These are phyloP conservation scores for Acholoe squamosa DNA, from an alignment of 2,888 invertebrate species.

Conservation along the genomic window DNA sequence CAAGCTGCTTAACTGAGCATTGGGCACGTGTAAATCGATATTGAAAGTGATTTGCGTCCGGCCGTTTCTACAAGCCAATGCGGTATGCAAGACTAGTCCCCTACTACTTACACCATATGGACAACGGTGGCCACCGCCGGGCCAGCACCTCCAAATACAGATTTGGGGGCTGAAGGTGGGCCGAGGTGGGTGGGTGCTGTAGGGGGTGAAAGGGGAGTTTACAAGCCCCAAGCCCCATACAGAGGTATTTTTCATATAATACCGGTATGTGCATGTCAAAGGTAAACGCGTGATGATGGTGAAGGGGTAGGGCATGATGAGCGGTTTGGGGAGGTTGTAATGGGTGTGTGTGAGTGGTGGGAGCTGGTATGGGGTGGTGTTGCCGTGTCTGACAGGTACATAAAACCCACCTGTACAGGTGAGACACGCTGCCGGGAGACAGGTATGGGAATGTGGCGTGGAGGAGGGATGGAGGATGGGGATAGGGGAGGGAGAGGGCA, in stretches of 20 bases:
- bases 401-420: constrained; percentile 22
- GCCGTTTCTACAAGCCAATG: too few species aligned
- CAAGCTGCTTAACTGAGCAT: too few species aligned
- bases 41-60: too few species aligned
- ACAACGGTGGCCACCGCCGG: not conserved
- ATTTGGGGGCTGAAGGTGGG: not conserved
- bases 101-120: constrained; percentile 44
- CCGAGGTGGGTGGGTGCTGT: not conserved
- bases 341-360: not conserved
- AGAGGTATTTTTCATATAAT: not conserved
- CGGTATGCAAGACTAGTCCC: not conserved
- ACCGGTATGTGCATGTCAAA: not conserved
- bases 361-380: not conserved
- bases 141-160: not conserved
- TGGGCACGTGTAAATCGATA: too few species aligned
- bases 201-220: not conserved
- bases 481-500: not conserved
- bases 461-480: not conserved
- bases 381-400: not conserved
- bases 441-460: constrained; percentile 21
- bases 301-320: not conserved
- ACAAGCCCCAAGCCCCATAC: not conserved
- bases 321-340: not conserved
- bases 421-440: not conserved
- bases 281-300: not conserved